phyloP scores from a whole-genome alignment of 2,888 invertebrate genomes.

The Dryobotodes eremita region DNA sequence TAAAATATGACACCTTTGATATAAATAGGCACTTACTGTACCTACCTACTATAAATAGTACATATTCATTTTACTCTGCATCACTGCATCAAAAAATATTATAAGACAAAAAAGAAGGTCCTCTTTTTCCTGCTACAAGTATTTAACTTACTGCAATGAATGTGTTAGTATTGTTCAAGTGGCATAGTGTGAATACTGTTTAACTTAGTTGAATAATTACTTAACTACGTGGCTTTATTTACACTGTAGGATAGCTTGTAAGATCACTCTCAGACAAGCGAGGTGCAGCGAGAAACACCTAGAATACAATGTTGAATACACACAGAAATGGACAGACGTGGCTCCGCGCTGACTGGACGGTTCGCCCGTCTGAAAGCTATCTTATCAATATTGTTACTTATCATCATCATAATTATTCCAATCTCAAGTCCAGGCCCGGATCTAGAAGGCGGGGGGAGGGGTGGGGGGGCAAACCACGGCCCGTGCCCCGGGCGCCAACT shows the following conservation, averaged over 20 bases:
- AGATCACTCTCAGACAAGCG: conserved; percentile 48
- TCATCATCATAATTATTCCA: conserved; percentile 14
- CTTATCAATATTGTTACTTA: conserved; percentile 13
- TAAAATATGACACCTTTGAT: not conserved
- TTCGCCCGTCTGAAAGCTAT: conserved; percentile 36
- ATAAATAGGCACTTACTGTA: not conserved
- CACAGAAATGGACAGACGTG: not conserved
- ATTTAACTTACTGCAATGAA: not conserved
- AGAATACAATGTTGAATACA: conserved; percentile 7
- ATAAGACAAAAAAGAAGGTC: not conserved
- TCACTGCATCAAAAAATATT: not conserved
- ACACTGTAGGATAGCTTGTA: conserved; percentile 57
- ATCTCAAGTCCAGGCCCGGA: not conserved
- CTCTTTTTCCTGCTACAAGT: not conserved
- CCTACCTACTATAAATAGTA: not conserved
- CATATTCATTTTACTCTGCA: not conserved
- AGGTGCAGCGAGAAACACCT: conserved; percentile 35
- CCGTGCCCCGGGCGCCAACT: too few species aligned
- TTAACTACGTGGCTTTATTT: conserved; percentile 64
- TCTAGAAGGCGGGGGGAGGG: too few species aligned
- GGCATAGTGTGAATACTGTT: conserved; percentile 74
- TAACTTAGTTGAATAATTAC: conserved; percentile 64
- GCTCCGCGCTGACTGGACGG: conserved; percentile 39
- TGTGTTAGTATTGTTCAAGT: conserved; percentile 43
- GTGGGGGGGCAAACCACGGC: too few species aligned